A percentile compares a stretch with the other conserved stretches of the same genome.
These are phyloP conservation scores for Eclectus roratus DNA, from an alignment of 2,113 vertebrate genomes.

Conservation along the genomic window DNA sequence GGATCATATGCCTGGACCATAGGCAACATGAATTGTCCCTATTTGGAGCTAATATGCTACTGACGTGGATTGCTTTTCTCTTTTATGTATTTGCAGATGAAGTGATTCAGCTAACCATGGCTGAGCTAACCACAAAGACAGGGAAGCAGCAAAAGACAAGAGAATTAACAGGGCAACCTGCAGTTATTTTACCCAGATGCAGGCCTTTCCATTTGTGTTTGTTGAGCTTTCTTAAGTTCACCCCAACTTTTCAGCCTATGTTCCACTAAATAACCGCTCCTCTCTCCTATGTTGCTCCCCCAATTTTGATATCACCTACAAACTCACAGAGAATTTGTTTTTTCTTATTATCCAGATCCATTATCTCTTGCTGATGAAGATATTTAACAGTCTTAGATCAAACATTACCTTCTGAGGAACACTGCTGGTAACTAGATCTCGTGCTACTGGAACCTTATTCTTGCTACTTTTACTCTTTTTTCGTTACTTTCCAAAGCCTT, in stretches of 20 bases:
- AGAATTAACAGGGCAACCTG: neutral
- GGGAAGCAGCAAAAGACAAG: neutral
- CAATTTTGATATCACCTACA: neutral
- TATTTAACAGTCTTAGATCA: neutral
- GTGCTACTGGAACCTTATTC: neutral
- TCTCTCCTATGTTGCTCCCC: neutral
- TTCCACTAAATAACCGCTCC: neutral
- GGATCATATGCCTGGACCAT: neutral
- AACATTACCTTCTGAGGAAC: neutral
- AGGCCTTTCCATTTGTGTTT: neutral
- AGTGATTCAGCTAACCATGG: neutral
- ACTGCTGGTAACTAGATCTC: neutral
- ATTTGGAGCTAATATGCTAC: accelerated
- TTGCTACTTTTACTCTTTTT: neutral
- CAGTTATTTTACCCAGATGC: neutral
- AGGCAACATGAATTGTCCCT: accelerated
- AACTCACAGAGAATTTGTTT: neutral
- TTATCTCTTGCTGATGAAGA: neutral
- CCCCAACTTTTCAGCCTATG: neutral
- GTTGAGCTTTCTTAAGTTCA: neutral
- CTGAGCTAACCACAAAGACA: neutral
- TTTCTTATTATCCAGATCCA: neutral
- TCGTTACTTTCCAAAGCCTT: neutral
- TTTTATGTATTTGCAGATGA: neutral
- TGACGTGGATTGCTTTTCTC: neutral